Percentiles rank a stretch among this genome's conserved stretches.
These are phyloP conservation scores for Pelvicachromis taeniatus DNA, from an alignment of 2,113 vertebrate species.

Conservation along the genomic window DNA sequence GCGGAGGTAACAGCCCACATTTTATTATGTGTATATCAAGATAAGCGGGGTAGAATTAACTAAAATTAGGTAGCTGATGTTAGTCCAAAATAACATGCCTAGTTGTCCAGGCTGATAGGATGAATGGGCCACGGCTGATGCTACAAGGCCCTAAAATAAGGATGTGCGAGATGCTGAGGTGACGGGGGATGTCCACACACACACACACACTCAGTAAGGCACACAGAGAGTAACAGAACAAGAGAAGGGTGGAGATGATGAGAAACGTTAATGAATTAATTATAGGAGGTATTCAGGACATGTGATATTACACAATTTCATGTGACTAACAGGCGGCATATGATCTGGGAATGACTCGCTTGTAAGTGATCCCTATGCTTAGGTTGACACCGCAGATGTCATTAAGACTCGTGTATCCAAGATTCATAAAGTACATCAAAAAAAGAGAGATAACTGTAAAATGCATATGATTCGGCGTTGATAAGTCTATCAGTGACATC, in stretches of 20 bases:
- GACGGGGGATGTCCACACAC: neutral
- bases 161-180: neutral
- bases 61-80: neutral
- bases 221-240: neutral
- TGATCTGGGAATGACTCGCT: neutral
- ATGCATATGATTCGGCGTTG: neutral
- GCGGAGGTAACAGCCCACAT: neutral
- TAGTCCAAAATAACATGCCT: neutral
- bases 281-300: slow-evolving; percentile 5
- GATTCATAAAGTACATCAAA: neutral
- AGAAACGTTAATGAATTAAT: slow-evolving; percentile 36
- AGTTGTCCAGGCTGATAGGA: neutral
- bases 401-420: neutral
- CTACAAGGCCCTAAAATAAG: neutral
- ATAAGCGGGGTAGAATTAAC: neutral
- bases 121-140: neutral
- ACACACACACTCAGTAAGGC: neutral
- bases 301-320: slow-evolving; percentile 11
- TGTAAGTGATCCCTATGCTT: neutral
- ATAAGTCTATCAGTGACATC: neutral
- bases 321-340: slow-evolving; percentile 19
- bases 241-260: neutral
- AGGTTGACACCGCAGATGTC: neutral
- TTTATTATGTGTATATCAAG: neutral
- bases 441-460: neutral